Conservation (phyloP, 1,140 invertebrate species). For the Spodoptera frugiperda region DNA sequence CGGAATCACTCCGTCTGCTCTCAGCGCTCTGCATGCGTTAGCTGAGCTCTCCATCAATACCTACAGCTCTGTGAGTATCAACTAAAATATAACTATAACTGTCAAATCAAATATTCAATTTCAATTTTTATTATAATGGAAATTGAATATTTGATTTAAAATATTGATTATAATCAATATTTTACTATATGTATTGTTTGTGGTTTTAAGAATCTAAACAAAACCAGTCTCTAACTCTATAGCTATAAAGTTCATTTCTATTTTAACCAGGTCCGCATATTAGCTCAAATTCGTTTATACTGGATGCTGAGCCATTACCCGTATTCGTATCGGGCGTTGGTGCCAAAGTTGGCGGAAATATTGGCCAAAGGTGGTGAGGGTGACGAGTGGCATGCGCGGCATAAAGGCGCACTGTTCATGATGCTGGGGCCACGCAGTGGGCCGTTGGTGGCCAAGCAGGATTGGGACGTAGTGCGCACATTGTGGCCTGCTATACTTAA, state of each 20-base stretch:
- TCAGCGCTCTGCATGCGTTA: constrained; percentile 68
- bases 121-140: too few species aligned
- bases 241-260: neutral
- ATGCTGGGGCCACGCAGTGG: constrained; percentile 88
- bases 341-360: constrained; percentile 64
- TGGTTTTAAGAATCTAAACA: too few species aligned
- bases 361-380: constrained; percentile 64
- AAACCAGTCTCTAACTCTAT: too few species aligned
- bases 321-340: constrained; percentile 73
- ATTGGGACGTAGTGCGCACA: constrained; percentile 91
- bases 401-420: constrained; percentile 91
- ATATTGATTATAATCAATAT: too few species aligned
- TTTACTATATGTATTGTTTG: too few species aligned
- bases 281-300: constrained; percentile 71
- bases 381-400: constrained; percentile 75
- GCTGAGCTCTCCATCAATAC: constrained; percentile 73
- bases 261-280: constrained; percentile 68
- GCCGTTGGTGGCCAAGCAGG: constrained; percentile 89
- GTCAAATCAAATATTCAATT: too few species aligned
- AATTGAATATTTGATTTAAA: too few species aligned
- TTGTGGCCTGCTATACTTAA: constrained; percentile 90
- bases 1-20: constrained; percentile 66
- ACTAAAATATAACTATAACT: neutral
- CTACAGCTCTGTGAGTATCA: constrained; percentile 71
- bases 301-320: constrained; percentile 77